Conservation (phyloP, 2,888 invertebrate genomes). For the Stictocephala bisonia region DNA sequence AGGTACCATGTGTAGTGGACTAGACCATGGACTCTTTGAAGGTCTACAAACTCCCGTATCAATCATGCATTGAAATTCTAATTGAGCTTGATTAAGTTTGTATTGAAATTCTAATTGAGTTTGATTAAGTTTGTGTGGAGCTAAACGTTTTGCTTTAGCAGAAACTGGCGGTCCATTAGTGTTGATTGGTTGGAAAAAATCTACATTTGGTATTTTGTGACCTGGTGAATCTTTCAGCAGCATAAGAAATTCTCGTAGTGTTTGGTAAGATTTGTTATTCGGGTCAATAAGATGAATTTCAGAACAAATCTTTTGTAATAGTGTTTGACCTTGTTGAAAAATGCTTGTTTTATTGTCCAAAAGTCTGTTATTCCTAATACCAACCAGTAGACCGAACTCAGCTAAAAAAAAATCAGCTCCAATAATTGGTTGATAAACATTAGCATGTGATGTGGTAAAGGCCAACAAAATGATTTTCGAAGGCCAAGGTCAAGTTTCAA, state of each 20-base stretch:
- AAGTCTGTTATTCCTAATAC: conserved; percentile 37
- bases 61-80: conserved; percentile 53
- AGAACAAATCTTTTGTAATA: background rate
- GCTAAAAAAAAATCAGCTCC: conserved; percentile 51
- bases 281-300: background rate
- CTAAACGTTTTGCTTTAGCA: conserved; percentile 47
- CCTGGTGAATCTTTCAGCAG: background rate
- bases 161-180: conserved; percentile 51
- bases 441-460: conserved; percentile 49
- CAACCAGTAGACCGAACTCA: conserved; percentile 34
- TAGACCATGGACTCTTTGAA: conserved; percentile 57
- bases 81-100: conserved; percentile 51
- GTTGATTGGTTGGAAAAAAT: conserved; percentile 47
- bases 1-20: conserved; percentile 56
- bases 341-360: conserved; percentile 26
- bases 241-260: conserved; percentile 20
- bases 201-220: conserved; percentile 8
- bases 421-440: conserved; percentile 45
- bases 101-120: conserved; percentile 53
- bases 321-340: background rate
- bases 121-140: conserved; percentile 54
- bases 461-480: conserved; percentile 47
- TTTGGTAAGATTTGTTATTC: background rate
- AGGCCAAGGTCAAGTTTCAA: conserved; percentile 46
- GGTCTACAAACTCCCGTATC: conserved; percentile 55